Evolutionary conservation across 2,797 vertebrate genomes (phyloP), one percentile per base, ranked within the genome.

Genomic region (Helostoma temminkii): DNA sequence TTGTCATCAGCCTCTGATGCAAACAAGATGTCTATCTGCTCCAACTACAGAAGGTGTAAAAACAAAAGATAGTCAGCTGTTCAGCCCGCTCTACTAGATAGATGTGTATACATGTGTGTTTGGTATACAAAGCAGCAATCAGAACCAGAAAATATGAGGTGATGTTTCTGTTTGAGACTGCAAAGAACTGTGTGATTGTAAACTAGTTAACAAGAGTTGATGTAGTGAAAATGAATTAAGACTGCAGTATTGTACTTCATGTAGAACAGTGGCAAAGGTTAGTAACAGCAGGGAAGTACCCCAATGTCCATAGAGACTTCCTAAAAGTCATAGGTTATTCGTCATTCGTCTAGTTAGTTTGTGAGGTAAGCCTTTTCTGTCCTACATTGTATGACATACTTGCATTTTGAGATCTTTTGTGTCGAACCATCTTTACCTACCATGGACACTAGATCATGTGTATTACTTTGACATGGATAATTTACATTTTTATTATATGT

Each of bases 1-100:
- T 97, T 98, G 89, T 99, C 97, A 45, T 98, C 97, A 54, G 92
- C 97, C 86, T 98, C 97, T 0, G 96, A 97, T 34, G 96, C 95
- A 89, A 97, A 98, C 82, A 95, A 93, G 74, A 98, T 77, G 43
- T 98, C 96, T 55, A 98, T 96, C 74, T 95, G 95, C 83, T 98
- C 97, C 88, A 86, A 48, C 90, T 89, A 70, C 18, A 19, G 34
- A 39, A 41, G 22, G 66, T 63, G 34, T 53, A 12, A 25, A 26
- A 15, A 56, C 25, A 2, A 15, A 49, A 0, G 9, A 80, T 62
- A 30, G 75, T 68, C 45, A 54, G 45, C 42, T 25, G 48, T 73
- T 63, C 39, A 57, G 26, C 19, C 53, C 6, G 22, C 26, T 45
- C 22, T 26, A 57, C 7, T 32, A 43, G 18, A 37, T 9, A 22